Evolutionary conservation across 1,140 invertebrate genomes (phyloP).

Genomic region (Coptotermes formosanus): DNA sequence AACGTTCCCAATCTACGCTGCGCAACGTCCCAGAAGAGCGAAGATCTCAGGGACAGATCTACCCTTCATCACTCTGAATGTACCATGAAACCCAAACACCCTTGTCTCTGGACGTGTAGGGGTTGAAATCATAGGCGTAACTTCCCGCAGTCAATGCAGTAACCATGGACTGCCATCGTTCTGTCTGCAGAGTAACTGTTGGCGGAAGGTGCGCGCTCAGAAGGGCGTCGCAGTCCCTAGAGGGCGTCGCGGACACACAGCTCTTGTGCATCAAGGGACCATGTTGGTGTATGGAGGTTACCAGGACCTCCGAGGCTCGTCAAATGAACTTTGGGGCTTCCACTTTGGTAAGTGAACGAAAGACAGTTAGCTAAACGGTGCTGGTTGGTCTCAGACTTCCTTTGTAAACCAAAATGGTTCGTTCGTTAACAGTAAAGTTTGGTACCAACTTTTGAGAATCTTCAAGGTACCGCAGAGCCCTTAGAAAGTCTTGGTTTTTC

Average conservation of each 20-base stretch:
- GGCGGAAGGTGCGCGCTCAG: slow-evolving; percentile 64
- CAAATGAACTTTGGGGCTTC: slow-evolving; percentile 83
- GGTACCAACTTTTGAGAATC: too few relatives aligned
- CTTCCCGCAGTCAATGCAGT: neutral
- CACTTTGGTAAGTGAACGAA: slow-evolving; percentile 69
- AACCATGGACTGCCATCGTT: neutral
- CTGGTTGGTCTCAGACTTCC: too few relatives aligned
- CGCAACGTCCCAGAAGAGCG: too few relatives aligned
- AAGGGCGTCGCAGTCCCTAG: slow-evolving; percentile 64
- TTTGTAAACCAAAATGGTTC: too few relatives aligned
- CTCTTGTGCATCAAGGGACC: slow-evolving; percentile 71
- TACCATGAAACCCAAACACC: too few relatives aligned
- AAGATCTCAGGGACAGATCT: too few relatives aligned
- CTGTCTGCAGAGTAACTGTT: slow-evolving; percentile 58
- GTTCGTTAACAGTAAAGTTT: too few relatives aligned
- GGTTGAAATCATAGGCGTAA: neutral
- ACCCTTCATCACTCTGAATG: too few relatives aligned
- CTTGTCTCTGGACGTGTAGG: too few relatives aligned
- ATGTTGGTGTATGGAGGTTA: slow-evolving; percentile 90
- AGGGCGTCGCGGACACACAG: slow-evolving; percentile 78
- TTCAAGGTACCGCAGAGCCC: too few relatives aligned
- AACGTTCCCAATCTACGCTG: too few relatives aligned
- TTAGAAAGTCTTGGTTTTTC: too few relatives aligned
- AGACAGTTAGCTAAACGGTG: neutral
- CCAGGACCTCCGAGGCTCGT: slow-evolving; percentile 81